Evolutionary conservation across 2,888 invertebrate genomes (phyloP), one percentile per base, ranked within the genome.

Genomic region (Drosophila borealis): DNA sequence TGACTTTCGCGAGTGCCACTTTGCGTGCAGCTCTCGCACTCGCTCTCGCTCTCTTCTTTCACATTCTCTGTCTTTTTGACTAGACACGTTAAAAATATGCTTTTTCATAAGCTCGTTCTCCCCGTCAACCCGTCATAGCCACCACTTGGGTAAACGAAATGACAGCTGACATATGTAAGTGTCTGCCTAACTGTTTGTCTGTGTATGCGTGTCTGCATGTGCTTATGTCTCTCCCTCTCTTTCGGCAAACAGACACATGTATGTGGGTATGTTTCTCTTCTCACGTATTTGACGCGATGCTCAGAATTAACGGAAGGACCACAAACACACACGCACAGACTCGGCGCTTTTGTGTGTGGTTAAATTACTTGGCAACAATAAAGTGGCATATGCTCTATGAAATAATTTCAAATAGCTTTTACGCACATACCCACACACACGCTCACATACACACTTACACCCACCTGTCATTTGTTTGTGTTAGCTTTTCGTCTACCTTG

Each of bases 351-450:
- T 62, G 41, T 67, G 56, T 62, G 78, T 80, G 83, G 89, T 90
- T 90, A 88, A 90, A 89, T 89, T 86, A 89, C 88, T 90, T 86
- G 83, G 80, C 78, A 84, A 89, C 89, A 86, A 86, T 90, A 89
- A 89, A 89, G 88, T 89, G 88, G 77, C 85, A 74, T 74, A 45
- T 67, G 67, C 74, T 70, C 72, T 77, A 68, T 80, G 75, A 78
- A 78, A 86, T 78, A 76, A 86, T 88, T 83, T 88, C 42, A 41
- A 49, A 37, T 51, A 46, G n/a, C 37, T 48, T 19, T 50, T 14
- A 45, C 54, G 56, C 39, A 36, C 57, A 14, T 53, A 29, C 53
- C 62, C 59, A 29, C 37, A 50, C 29, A 56, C 36, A 11, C 59
- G 29, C 57, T 25, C 51, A 50, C 39, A 46, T 42, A 11, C 45